Evolutionary conservation across 1,140 invertebrate genomes (phyloP).

Genomic region (Lithobius niger): DNA sequence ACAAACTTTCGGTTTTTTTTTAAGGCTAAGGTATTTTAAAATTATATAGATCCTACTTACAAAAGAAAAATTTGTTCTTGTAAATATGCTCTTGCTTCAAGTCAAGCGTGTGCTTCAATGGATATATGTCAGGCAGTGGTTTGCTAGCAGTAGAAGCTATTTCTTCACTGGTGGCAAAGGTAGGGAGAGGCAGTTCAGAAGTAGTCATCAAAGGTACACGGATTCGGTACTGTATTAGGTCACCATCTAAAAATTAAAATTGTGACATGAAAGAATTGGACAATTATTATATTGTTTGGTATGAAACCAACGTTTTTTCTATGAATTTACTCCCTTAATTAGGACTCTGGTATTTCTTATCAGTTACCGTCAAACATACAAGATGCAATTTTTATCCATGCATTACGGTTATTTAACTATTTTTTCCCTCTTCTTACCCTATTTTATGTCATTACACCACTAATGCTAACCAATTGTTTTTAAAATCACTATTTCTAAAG

Average conservation of each 20-base stretch:
- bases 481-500: too few species aligned
- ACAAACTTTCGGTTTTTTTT: too few species aligned
- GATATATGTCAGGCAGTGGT: slow-evolving; percentile 51
- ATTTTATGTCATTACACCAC: too few species aligned
- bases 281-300: slow-evolving; percentile 3
- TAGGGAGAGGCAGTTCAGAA: slow-evolving; percentile 42
- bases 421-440: too few species aligned
- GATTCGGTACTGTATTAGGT: slow-evolving; percentile 47
- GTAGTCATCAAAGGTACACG: slow-evolving; percentile 47
- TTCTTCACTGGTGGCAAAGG: slow-evolving; percentile 35
- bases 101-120: slow-evolving; percentile 51
- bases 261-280: slow-evolving; percentile 5
- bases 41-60: slow-evolving; percentile 41
- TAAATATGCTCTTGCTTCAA: slow-evolving; percentile 50
- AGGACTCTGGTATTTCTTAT: too few species aligned
- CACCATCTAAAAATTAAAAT: slow-evolving; percentile 37
- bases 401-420: too few species aligned
- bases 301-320: neutral
- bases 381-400: too few species aligned
- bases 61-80: slow-evolving; percentile 42
- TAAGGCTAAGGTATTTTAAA: neutral
- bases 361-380: too few species aligned
- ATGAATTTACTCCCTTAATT: neutral
- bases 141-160: slow-evolving; percentile 27
- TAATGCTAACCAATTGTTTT: too few species aligned